A percentile compares a stretch with the other conserved stretches of the same genome.
Evolutionary conservation across 2,113 vertebrate species (phyloP).

Genomic region (Gymnarchus niloticus): DNA sequence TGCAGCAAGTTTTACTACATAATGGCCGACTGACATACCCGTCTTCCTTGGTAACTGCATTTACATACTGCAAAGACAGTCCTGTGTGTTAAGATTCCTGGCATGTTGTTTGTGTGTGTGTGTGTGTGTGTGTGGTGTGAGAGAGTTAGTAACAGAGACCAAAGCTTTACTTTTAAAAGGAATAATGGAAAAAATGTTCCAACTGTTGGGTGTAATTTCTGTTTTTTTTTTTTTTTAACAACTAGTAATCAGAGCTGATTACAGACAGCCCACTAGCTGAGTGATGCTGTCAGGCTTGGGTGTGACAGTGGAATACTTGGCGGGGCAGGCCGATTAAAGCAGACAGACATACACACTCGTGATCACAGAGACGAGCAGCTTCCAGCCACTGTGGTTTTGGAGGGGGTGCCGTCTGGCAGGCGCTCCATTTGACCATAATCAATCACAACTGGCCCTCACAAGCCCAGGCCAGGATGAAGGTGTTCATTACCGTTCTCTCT

Average conservation of each 20-base stretch:
- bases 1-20: conserved; percentile 12
- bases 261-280: background rate
- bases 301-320: background rate
- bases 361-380: background rate
- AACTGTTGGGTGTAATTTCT: background rate
- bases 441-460: conserved; percentile 39
- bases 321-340: background rate
- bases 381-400: background rate
- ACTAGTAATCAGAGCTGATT: conserved; percentile 1
- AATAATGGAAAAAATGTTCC: background rate
- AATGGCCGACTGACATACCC: background rate
- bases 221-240: background rate
- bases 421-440: conserved; percentile 40
- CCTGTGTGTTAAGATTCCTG: background rate
- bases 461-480: conserved; percentile 36
- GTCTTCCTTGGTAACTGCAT: background rate
- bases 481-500: conserved; percentile 41
- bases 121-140: too few species aligned
- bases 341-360: background rate
- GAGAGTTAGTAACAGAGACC: too few species aligned
- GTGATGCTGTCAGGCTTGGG: background rate
- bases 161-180: background rate
- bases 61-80: too few species aligned
- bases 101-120: too few species aligned
- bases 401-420: background rate